Evolutionary conservation across 1,140 invertebrate genomes (phyloP).

Genomic region (Neotoxoptera formosana): DNA sequence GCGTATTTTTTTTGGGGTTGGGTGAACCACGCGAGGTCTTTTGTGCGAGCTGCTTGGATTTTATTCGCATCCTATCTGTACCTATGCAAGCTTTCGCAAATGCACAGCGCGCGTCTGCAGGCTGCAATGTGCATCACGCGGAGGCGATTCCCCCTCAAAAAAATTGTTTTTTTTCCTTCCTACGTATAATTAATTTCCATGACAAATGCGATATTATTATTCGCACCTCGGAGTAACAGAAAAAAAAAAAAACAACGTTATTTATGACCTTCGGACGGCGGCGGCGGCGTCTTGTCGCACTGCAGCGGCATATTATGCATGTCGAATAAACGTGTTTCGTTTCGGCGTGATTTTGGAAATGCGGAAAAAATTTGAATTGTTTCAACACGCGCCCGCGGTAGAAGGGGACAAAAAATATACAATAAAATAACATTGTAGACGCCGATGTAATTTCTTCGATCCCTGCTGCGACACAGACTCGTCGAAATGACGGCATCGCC

Average conservation of each 20-base stretch:
- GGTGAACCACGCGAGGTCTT: constrained; percentile 21
- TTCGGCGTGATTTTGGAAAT: background rate
- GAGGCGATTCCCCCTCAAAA: background rate
- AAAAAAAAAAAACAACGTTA: constrained; percentile 19
- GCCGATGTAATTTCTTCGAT: constrained; percentile 33
- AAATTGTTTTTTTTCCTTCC: background rate
- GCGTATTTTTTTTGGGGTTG: background rate
- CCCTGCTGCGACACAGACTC: constrained; percentile 38
- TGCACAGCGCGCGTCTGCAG: background rate
- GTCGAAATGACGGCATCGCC: background rate
- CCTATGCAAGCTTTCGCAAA: background rate
- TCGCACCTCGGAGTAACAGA: background rate
- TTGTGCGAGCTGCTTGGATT: background rate
- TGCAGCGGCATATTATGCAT: background rate
- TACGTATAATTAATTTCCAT: constrained; percentile 19
- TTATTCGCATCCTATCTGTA: background rate
- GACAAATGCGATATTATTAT: constrained; percentile 20
- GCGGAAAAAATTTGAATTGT: constrained; percentile 52
- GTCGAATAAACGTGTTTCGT: constrained; percentile 31
- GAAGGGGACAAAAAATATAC: background rate
- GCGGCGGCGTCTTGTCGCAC: background rate
- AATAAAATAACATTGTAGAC: background rate
- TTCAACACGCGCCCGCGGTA: background rate
- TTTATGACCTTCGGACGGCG: background rate
- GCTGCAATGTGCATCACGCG: too few relatives aligned